Evolutionary conservation across 2,888 invertebrate species (phyloP).

Genomic region (Bellardia pandia): DNA sequence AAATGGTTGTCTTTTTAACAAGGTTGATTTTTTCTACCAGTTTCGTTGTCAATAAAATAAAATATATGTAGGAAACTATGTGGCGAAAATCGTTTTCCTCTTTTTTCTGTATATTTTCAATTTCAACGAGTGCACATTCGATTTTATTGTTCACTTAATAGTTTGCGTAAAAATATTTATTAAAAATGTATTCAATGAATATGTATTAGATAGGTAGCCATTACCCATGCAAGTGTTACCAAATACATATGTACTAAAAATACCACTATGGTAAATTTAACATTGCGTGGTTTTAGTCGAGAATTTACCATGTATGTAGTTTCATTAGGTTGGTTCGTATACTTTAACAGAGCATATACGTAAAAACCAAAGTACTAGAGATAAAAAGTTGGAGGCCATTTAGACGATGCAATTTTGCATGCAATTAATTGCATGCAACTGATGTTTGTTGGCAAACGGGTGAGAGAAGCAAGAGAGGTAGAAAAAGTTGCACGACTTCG

Average conservation of each 20-base stretch:
- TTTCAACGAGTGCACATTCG: constrained; percentile 42
- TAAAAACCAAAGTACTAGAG: too few species aligned
- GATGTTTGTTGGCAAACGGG: too few species aligned
- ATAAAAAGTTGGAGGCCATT: too few species aligned
- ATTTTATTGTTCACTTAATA: constrained; percentile 51
- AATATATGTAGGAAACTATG: constrained; percentile 46
- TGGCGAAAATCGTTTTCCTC: constrained; percentile 14
- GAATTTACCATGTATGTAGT: constrained; percentile 10
- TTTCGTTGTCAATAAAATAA: constrained; percentile 60
- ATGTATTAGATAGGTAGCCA: constrained; percentile 46
- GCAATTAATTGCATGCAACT: too few species aligned
- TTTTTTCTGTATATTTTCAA: not conserved
- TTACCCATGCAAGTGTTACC: constrained; percentile 29
- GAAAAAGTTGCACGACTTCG: too few species aligned
- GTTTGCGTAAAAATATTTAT: constrained; percentile 53
- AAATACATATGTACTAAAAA: constrained; percentile 16
- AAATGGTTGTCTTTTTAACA: constrained; percentile 64
- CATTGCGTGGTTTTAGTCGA: not conserved
- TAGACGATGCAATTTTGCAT: too few species aligned
- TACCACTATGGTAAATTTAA: constrained; percentile 2
- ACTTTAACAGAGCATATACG: too few species aligned
- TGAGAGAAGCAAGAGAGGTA: too few species aligned
- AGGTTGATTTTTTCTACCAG: constrained; percentile 59
- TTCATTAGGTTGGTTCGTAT: too few species aligned
- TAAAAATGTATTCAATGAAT: constrained; percentile 53